Base-by-base conservation (phyloP, 1,140 invertebrate genomes). In the Lasaia peninsularis region DNA sequence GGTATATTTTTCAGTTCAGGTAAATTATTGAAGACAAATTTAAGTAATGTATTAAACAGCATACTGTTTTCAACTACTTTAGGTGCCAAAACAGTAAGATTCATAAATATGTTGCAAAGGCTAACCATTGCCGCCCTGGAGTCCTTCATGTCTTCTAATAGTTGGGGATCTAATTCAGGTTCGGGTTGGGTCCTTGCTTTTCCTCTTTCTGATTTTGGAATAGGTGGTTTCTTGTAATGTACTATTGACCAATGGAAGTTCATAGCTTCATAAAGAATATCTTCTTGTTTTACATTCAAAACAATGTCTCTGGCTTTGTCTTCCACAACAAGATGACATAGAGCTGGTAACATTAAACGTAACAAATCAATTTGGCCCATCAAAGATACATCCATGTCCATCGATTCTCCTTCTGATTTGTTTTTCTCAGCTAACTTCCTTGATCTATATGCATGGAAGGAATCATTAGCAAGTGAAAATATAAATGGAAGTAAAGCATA, bases 41-140 rank as follows among this genome's bases (percentile, higher is more conserved):
- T 96, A 11, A 97, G 87, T 5, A 98, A 81, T 44, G 93, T 93
- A 57, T 94, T 92, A 78, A 97, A 98, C 4, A 94, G 88, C 16
- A 92, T 78, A 52, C 94, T 94, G 58, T 94, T 92, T 74, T 96
- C 93, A 3, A 96, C 95, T 12, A 95, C 82, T 80, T 96, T 95
- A 0, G 94, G 92, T 78, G 97, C 96, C 21, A 98, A 79, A 0
- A 98, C 96, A 10, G 95, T 95, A 0, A 98, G 92, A 73, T 98
- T 98, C 95, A 98, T 96, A 37, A 98, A 93, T 44, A 97, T 94
- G 69, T 97, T 97, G 81, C 96, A 97, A 1, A 96, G 92, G 55
- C 96, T 95, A 16, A 96, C 93, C 90, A 98, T 95, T 0, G 96
- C 95, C 6, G 92, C 90, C 54, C 95, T 92, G 0, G 95, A 95